phyloP scores from a whole-genome alignment of 2,888 invertebrate genomes.

The Rhorus exstirpatorius region DNA sequence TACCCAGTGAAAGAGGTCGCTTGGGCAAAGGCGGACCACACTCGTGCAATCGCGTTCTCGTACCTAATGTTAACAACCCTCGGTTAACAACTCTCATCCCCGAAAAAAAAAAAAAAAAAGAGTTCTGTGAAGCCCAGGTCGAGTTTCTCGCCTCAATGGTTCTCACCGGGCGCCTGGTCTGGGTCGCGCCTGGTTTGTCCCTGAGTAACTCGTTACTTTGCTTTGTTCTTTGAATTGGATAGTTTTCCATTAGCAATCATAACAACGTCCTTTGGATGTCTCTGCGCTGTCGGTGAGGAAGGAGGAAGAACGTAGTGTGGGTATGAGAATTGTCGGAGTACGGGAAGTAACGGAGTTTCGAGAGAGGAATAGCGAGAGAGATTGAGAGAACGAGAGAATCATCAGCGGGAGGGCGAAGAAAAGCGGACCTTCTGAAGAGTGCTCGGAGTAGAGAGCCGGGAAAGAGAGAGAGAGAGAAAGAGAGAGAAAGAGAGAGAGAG shows the following conservation, averaged over 20 bases:
- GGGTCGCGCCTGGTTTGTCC: slow-evolving; percentile 57
- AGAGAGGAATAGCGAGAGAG: slow-evolving; percentile 31
- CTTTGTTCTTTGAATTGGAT: slow-evolving; percentile 85
- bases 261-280: slow-evolving; percentile 82
- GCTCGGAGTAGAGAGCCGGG: slow-evolving; percentile 39
- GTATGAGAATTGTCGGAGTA: slow-evolving; percentile 35
- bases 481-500: slow-evolving; percentile 66
- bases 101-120: too few relatives aligned
- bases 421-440: slow-evolving; percentile 48
- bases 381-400: slow-evolving; percentile 18
- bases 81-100: slow-evolving; percentile 78
- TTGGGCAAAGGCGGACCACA: slow-evolving; percentile 32
- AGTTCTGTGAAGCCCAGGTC: slow-evolving; percentile 37
- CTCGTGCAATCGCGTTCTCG: slow-evolving; percentile 45
- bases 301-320: slow-evolving; percentile 14
- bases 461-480: slow-evolving; percentile 66
- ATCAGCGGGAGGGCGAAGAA: slow-evolving; percentile 47
- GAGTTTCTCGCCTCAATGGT: slow-evolving; percentile 57
- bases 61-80: slow-evolving; percentile 80
- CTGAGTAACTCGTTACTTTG: slow-evolving; percentile 83
- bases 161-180: slow-evolving; percentile 47
- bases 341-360: slow-evolving; percentile 30
- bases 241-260: slow-evolving; percentile 85
- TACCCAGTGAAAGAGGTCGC: slow-evolving; percentile 4
- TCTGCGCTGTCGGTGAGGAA: slow-evolving; percentile 25